phyloP scores from a whole-genome alignment of 1,140 invertebrate species.

The Sinella curviseta region DNA sequence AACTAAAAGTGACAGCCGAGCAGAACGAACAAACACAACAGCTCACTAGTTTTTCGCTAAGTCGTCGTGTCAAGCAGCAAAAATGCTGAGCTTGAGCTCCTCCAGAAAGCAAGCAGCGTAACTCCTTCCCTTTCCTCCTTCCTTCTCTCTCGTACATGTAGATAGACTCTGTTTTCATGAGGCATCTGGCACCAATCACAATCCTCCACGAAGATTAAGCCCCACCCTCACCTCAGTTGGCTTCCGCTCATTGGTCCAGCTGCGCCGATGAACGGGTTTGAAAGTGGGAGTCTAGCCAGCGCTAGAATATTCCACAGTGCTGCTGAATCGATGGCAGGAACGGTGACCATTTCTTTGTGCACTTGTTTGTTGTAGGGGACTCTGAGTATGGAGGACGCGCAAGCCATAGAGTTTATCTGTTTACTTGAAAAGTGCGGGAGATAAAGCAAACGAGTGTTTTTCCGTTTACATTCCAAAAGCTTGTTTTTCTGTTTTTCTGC shows the following conservation, averaged over 20 bases:
- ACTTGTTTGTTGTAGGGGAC: background rate
- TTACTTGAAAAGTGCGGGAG: background rate
- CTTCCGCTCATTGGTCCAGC: background rate
- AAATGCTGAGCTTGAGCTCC: no score
- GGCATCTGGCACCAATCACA: background rate
- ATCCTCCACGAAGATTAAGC: background rate
- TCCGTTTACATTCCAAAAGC: no score
- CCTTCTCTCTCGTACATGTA: background rate
- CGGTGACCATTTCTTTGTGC: background rate
- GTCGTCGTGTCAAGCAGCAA: no score
- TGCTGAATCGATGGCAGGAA: background rate
- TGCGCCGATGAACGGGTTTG: background rate
- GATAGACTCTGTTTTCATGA: constrained; percentile 9
- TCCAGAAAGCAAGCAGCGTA: no score
- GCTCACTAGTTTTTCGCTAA: no score
- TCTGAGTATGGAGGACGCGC: background rate
- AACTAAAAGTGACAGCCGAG: no score
- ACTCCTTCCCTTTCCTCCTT: background rate
- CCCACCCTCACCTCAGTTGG: constrained; percentile 11
- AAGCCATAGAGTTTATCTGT: background rate
- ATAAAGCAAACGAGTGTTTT: background rate
- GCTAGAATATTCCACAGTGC: background rate
- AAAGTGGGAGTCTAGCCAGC: background rate
- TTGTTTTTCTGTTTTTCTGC: no score
- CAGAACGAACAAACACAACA: no score